phyloP scores from a whole-genome alignment of 2,113 vertebrate genomes.

The Enhydra lutris region DNA sequence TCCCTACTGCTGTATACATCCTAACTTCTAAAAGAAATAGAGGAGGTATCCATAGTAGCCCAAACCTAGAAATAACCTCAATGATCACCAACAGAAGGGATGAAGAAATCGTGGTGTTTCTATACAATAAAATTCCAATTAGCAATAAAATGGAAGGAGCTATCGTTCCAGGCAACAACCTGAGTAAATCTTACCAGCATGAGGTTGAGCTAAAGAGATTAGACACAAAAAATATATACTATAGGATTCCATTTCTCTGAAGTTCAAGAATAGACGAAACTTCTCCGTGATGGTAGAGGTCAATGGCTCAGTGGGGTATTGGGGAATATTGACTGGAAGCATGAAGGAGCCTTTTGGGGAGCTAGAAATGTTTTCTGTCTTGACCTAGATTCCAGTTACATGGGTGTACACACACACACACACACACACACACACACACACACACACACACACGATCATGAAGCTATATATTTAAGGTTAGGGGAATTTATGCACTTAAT shows the following conservation, averaged over 20 bases:
- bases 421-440: neutral
- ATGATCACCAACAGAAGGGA: neutral
- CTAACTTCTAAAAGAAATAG: constrained; percentile 8
- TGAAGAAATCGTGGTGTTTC: neutral
- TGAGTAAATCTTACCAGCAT: constrained; percentile 15
- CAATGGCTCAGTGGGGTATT: neutral
- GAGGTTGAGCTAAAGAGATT: neutral
- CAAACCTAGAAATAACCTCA: neutral
- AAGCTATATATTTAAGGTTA: neutral
- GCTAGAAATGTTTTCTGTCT: neutral
- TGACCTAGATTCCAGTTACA: neutral
- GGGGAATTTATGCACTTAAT: neutral
- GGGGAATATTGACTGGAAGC: neutral
- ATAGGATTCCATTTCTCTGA: neutral
- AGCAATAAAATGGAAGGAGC: constrained; percentile 1
- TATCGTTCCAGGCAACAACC: neutral
- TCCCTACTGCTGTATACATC: neutral
- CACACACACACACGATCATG: neutral
- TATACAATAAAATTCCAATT: neutral
- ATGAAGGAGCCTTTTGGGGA: neutral
- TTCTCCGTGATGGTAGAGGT: neutral
- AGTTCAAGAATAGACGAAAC: neutral
- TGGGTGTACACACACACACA: neutral
- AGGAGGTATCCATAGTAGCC: neutral
- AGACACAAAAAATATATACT: neutral